Conservation (phyloP, 1,140 invertebrate species). For the Eriocheir sinensis region DNA sequence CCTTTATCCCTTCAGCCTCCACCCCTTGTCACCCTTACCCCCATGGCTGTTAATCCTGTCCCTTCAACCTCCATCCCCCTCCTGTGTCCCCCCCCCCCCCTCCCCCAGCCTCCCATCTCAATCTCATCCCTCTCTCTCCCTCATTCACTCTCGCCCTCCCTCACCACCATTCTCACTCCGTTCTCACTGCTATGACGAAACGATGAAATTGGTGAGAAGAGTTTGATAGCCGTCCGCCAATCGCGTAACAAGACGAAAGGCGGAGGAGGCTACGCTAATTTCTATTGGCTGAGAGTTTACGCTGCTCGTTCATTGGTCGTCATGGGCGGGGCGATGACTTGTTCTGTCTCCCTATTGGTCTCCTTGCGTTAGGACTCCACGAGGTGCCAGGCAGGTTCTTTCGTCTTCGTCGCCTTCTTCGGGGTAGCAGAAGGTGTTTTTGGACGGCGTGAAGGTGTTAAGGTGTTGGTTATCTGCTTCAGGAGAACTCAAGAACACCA, state of each 20-base stretch:
- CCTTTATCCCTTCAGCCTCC: too few species aligned
- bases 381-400: neutral
- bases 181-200: constrained; percentile 35
- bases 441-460: neutral
- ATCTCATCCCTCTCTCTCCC: neutral
- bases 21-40: too few species aligned
- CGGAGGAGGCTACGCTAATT: neutral
- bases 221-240: constrained; percentile 64
- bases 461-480: neutral
- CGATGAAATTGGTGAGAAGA: constrained; percentile 57
- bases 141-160: neutral
- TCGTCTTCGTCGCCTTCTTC: neutral
- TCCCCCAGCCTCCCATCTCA: too few species aligned
- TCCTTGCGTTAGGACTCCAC: neutral
- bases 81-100: too few species aligned
- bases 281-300: constrained; percentile 37
- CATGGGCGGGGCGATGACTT: neutral
- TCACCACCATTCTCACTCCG: constrained; percentile 3
- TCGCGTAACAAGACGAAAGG: constrained; percentile 68
- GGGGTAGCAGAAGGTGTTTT: too few species aligned
- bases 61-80: too few species aligned
- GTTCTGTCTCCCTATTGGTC: neutral
- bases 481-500: neutral
- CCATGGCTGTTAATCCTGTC: too few species aligned
- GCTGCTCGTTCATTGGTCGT: constrained; percentile 44